phyloP scores from a whole-genome alignment of 1,140 invertebrate genomes.

The Gonatopus flavifemur region DNA sequence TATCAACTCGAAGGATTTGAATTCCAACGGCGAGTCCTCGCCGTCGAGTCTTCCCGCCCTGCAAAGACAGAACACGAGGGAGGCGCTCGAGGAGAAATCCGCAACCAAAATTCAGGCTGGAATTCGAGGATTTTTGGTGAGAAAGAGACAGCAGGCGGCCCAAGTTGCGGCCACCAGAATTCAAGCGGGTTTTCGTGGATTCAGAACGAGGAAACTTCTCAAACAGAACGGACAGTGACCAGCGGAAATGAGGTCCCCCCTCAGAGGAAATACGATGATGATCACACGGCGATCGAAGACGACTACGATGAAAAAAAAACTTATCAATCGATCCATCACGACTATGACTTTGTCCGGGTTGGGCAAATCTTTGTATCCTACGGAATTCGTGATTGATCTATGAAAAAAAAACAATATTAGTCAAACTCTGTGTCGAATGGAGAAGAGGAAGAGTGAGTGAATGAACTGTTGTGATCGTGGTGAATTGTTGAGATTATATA shows the following conservation, averaged over 20 bases:
- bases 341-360: too few relatives aligned
- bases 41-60: conserved; percentile 1
- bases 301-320: too few relatives aligned
- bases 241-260: conserved; percentile 5
- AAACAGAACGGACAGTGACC: conserved; percentile 43
- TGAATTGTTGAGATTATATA: too few relatives aligned
- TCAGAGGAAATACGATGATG: too few relatives aligned
- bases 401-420: too few relatives aligned
- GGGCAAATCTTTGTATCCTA: too few relatives aligned
- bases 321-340: too few relatives aligned
- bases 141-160: conserved; percentile 63
- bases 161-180: conserved; percentile 63
- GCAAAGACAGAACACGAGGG: conserved; percentile 17
- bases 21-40: background rate
- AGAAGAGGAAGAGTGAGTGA: too few relatives aligned
- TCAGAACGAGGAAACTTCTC: conserved; percentile 58
- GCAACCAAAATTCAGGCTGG: conserved; percentile 77
- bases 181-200: conserved; percentile 65
- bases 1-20: conserved; percentile 18
- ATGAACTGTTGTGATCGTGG: too few relatives aligned
- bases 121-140: conserved; percentile 70
- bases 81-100: conserved; percentile 61
- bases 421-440: too few relatives aligned
- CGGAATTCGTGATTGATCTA: too few relatives aligned
- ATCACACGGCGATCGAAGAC: too few relatives aligned